These are phyloP conservation scores for Tethea ocularis DNA, from an alignment of 2,888 invertebrate species.

Conservation along the genomic window DNA sequence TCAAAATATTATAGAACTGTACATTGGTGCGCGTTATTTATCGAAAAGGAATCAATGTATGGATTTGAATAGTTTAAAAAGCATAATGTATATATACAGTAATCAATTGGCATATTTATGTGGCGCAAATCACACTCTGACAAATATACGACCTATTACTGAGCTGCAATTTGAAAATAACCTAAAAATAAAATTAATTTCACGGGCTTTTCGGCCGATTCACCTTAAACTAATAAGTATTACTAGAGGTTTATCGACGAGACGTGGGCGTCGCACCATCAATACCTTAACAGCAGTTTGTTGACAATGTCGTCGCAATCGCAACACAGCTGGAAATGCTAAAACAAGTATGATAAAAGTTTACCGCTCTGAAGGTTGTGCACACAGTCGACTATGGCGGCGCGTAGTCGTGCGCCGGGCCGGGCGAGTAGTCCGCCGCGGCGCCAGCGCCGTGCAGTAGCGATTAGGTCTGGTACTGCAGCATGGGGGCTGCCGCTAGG, in stretches of 20 bases:
- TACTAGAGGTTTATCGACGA: no score
- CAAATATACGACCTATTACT: no score
- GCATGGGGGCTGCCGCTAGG: constrained; percentile 97
- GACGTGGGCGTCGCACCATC: not conserved
- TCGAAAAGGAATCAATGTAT: no score
- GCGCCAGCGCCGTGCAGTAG: constrained; percentile 82
- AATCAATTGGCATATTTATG: no score
- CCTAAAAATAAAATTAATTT: no score
- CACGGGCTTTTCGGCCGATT: no score
- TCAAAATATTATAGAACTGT: no score
- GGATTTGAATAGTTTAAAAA: no score
- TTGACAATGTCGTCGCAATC: not conserved
- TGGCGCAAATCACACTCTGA: no score
- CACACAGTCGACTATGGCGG: constrained; percentile 56
- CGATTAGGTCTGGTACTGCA: constrained; percentile 98
- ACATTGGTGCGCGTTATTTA: no score
- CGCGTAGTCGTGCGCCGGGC: constrained; percentile 30
- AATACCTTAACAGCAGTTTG: not conserved
- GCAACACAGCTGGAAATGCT: not conserved
- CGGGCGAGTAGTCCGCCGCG: constrained; percentile 57
- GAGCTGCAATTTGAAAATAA: no score
- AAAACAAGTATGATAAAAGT: not conserved
- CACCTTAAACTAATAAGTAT: not conserved
- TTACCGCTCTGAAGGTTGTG: not conserved
- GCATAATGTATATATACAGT: no score